Conservation (phyloP, 2,113 vertebrate species). For the Poecilia latipinna region DNA sequence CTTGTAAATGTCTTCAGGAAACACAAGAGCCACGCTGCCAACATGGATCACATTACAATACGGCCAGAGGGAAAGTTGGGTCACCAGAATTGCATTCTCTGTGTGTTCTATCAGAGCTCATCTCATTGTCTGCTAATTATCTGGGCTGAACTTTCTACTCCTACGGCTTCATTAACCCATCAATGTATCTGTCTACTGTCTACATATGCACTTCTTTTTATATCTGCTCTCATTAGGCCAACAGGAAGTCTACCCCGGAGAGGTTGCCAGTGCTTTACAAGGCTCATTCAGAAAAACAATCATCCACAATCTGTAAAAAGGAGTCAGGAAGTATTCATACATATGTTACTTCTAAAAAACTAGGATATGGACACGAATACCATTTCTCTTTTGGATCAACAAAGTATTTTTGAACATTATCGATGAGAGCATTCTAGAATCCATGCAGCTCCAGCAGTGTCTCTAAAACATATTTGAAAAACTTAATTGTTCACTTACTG, state of each 20-base stretch:
- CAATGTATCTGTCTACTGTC: background rate
- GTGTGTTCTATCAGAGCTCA: constrained; percentile 6
- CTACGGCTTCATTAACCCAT: background rate
- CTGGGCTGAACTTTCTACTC: background rate
- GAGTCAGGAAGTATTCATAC: too few species aligned
- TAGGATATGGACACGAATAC: too few species aligned
- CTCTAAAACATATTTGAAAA: too few species aligned
- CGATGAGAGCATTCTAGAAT: too few species aligned
- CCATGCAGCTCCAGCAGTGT: too few species aligned
- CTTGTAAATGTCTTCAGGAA: constrained; percentile 9
- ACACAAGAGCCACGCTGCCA: constrained; percentile 8
- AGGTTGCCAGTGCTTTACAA: too few species aligned
- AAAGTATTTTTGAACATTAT: too few species aligned
- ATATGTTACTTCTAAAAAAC: too few species aligned
- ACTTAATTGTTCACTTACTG: too few species aligned
- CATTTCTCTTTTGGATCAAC: too few species aligned
- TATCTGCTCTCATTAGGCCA: background rate
- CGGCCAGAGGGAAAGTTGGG: constrained; percentile 1
- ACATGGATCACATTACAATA: constrained; percentile 20
- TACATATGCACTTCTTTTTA: background rate
- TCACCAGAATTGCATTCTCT: background rate
- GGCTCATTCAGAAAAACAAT: background rate
- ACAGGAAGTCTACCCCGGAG: too few species aligned
- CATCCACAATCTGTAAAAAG: background rate
- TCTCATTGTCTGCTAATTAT: constrained; percentile 3